Evolutionary conservation across 1,140 invertebrate genomes (phyloP), one percentile per base, ranked within the genome.

Genomic region (Tetranychus cinnabarinus): DNA sequence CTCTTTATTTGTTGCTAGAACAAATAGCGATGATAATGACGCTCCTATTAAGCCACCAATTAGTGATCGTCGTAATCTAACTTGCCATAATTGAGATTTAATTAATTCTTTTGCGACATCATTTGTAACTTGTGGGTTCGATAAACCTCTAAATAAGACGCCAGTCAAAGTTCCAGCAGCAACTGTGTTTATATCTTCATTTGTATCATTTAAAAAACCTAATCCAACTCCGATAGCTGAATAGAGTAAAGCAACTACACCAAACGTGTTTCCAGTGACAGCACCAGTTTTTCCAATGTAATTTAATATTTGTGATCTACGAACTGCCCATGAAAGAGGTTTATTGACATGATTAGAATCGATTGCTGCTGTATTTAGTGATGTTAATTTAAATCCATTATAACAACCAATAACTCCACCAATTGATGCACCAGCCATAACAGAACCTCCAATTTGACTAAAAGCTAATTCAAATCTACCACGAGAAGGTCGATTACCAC

Each of bases 241-340:
- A 63, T 61, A 65, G 36, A 65, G 4, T 46, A 62, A 60, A 50
- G 54, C 72, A 56, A 93, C 77, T 63, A 88, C 84, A 45, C 89
- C 90, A 58, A 92, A 75, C 4, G 86, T 85, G 70, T 91, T 92
- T 39, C 86, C 88, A 63, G 84, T 82, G 23, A 85, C 82, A 47
- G 88, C 85, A 68, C 87, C 90, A 76, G 46, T 87, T 83, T 76
- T 95, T 79, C 86, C 88, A 33, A 93, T 79, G 74, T 90, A 86
- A 78, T 95, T 93, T 47, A 96, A 77, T 70, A 95, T 76, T 75
- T 95, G 89, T 71, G 89, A 92, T 75, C 87, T 77, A 69, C 85
- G 79, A 50, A 93, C 77, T 77, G 87, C 88, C 36, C 35, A 58
- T 4, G 56, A 58, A 4, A 57, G 42, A 8, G 39, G 6, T 59